These are phyloP conservation scores for Phrynosoma platyrhinos DNA, from an alignment of 2,113 vertebrate genomes.

Conservation along the genomic window DNA sequence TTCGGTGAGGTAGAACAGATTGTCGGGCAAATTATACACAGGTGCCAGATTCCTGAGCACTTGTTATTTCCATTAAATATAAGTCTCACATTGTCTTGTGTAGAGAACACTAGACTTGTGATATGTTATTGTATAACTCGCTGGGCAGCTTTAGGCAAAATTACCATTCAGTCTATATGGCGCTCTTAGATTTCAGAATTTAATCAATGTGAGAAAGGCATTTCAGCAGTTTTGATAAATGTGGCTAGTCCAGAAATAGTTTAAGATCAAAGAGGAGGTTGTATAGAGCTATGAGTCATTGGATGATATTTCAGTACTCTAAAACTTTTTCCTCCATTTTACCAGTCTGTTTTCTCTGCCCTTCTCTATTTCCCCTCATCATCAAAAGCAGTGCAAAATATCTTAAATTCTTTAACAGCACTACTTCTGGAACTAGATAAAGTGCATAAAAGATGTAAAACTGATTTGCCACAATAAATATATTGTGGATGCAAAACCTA, in stretches of 20 bases:
- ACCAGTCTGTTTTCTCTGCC: not conserved
- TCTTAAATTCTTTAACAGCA: not conserved
- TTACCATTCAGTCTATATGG: not conserved
- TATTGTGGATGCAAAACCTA: not conserved
- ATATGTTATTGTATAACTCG: not conserved
- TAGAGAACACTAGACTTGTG: not conserved
- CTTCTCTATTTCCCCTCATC: not conserved
- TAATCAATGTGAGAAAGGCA: fast-evolving
- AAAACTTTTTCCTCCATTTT: not conserved
- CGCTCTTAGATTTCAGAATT: no score
- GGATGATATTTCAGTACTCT: not conserved
- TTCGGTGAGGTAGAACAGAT: no score
- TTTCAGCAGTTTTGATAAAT: fast-evolving
- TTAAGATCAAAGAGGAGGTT: not conserved
- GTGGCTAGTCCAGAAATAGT: no score
- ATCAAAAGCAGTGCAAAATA: not conserved
- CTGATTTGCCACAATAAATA: not conserved
- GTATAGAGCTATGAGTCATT: not conserved
- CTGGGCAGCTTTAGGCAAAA: not conserved
- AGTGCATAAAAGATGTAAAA: not conserved
- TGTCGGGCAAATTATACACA: not conserved
- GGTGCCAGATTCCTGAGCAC: not conserved
- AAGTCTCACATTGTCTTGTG: not conserved
- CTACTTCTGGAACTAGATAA: not conserved
- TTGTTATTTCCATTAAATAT: not conserved